Base-by-base conservation (phyloP, 1,140 invertebrate genomes). In the Piezodorus guildinii region DNA sequence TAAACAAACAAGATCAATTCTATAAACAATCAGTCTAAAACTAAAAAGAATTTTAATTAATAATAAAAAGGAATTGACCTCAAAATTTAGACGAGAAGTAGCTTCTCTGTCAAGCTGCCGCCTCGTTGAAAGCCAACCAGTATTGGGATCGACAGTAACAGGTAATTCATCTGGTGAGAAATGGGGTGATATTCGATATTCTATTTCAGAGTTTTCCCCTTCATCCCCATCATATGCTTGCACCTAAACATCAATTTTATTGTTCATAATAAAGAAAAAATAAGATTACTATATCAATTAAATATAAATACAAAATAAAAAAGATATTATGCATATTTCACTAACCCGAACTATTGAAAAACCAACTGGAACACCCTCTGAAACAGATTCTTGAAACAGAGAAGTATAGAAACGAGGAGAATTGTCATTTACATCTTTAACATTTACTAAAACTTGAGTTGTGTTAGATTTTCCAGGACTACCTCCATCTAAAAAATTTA, bases 381-480 rank as follows among this genome's bases (percentile, higher is more conserved):
- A 82, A 10, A 97, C 89, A 12, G 90, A 88, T 75, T 96, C 94
- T 77, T 95, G 91, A 74, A 95, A 96, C 27, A 94, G 79, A 5
- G 87, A 88, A 0, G 91, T 92, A 71, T 94, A 94, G 76, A 97
- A 97, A 25, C 89, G 77, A 0, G 94, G 93, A 1, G 86, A 78
- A 73, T 98, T 96, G 74, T 98, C 95, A 71, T 98, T 98, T 0
- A 95, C 85, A 73, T 98, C 94, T 67, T 85, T 82, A 0, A 98
- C 87, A 72, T 90, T 90, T 0, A 98, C 84, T 58, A 95, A 73
- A 19, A 98, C 77, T 70, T 92, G 88, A 0, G 94, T 97, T 0
- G 91, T 96, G 73, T 97, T 97, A 0, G 91, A 93, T 27, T 88
- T 80, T 0, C 90, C 87, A 0, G 94, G 93, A 71, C 85, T 86